Conservation (phyloP, 2,113 vertebrate species). For the Corvus hawaiiensis region DNA sequence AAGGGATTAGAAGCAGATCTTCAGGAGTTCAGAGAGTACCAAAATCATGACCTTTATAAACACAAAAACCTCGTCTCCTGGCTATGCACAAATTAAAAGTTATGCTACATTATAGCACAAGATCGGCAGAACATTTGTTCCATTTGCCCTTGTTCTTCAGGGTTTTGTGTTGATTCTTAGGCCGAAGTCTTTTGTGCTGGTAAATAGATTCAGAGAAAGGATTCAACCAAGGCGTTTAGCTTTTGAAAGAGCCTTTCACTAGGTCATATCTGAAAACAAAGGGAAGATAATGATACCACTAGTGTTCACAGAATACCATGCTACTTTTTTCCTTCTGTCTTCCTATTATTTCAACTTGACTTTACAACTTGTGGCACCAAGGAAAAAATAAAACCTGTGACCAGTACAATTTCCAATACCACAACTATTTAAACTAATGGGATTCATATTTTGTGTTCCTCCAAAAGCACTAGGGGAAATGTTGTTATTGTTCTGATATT, state of each 20-base stretch:
- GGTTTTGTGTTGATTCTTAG: neutral
- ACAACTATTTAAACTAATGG: neutral
- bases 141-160: neutral
- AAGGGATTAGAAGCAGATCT: neutral
- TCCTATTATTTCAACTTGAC: neutral
- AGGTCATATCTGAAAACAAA: slow-evolving; percentile 14
- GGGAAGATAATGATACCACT: neutral
- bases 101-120: neutral
- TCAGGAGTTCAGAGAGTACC: neutral
- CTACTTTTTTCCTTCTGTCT: neutral
- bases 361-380: neutral
- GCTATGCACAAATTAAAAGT: neutral
- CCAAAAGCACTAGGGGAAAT: neutral
- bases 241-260: slow-evolving; percentile 4
- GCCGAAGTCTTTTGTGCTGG: neutral
- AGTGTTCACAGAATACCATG: neutral
- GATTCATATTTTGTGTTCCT: neutral
- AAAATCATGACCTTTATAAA: neutral
- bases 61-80: neutral
- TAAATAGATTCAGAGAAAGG: neutral
- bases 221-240: neutral
- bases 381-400: neutral
- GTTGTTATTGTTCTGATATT: neutral
- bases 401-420: neutral
- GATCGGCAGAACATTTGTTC: neutral